Percentiles rank a stretch among this genome's conserved stretches.
Evolutionary conservation across 2,888 invertebrate species (phyloP).

Genomic region (Tachina fera): DNA sequence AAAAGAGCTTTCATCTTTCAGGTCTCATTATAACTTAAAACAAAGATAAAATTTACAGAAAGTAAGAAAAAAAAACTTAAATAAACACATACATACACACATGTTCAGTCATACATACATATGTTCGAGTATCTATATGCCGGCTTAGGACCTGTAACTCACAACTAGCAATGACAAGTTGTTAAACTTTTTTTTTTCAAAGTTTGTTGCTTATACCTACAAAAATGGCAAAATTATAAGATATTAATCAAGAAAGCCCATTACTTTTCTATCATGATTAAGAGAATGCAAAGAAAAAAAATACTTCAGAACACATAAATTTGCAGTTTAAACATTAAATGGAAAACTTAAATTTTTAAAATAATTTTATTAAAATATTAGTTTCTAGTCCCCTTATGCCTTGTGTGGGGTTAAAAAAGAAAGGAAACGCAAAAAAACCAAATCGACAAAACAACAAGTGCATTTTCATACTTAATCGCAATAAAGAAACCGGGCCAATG

Average conservation of each 20-base stretch:
- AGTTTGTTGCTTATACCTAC: slow-evolving; percentile 14
- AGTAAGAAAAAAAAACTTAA: not conserved
- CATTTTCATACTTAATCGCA: slow-evolving; percentile 51
- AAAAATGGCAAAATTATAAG: slow-evolving; percentile 64
- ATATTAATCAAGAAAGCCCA: slow-evolving; percentile 64
- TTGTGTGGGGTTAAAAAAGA: not conserved
- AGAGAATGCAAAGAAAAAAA: not conserved
- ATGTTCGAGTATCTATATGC: too few species aligned
- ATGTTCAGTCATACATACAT: not conserved
- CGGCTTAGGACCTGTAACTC: slow-evolving; percentile 37
- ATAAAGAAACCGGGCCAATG: slow-evolving; percentile 32
- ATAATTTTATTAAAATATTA: not conserved
- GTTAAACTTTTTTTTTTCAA: slow-evolving; percentile 14
- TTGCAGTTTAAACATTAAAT: slow-evolving; percentile 18
- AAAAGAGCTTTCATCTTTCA: slow-evolving; percentile 62
- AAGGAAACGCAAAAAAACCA: not conserved
- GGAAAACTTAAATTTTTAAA: not conserved
- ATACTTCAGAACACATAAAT: slow-evolving; percentile 30
- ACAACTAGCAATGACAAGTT: slow-evolving; percentile 29
- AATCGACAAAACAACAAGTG: slow-evolving; percentile 46
- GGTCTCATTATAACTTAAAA: slow-evolving; percentile 67
- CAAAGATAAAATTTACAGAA: slow-evolving; percentile 35
- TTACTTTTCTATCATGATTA: slow-evolving; percentile 69
- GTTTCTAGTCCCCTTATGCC: not conserved
- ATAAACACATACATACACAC: not conserved